Evolutionary conservation across 2,888 invertebrate species (phyloP).

Genomic region (Agrochola litura): DNA sequence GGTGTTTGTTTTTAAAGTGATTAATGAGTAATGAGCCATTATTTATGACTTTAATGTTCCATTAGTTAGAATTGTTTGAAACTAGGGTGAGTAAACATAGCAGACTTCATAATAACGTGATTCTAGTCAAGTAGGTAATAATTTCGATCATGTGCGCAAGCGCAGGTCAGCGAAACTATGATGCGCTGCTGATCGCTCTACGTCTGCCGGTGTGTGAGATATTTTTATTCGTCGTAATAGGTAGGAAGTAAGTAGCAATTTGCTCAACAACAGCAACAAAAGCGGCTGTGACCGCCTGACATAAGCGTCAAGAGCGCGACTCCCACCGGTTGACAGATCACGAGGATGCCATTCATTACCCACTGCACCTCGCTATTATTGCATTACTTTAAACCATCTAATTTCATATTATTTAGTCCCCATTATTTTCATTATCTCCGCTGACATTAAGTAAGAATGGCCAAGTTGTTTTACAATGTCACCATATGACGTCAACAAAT

Average conservation of each 20-base stretch:
- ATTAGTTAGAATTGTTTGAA: not conserved
- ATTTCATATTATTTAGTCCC: slow-evolving; percentile 88
- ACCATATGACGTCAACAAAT: slow-evolving; percentile 83
- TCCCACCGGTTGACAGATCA: slow-evolving; percentile 70
- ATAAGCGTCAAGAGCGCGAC: slow-evolving; percentile 42
- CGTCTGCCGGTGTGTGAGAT: slow-evolving; percentile 19
- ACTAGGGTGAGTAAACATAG: slow-evolving; percentile 29
- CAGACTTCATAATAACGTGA: slow-evolving; percentile 12
- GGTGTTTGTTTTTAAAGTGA: slow-evolving; percentile 36
- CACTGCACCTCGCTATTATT: slow-evolving; percentile 81
- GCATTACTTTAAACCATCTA: slow-evolving; percentile 88
- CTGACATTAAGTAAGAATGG: slow-evolving; percentile 85
- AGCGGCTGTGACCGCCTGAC: slow-evolving; percentile 60
- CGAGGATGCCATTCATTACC: slow-evolving; percentile 81
- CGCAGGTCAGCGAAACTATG: slow-evolving; percentile 4
- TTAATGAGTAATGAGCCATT: slow-evolving; percentile 35
- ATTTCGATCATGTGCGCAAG: slow-evolving; percentile 13
- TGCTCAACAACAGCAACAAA: slow-evolving; percentile 73
- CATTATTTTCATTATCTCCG: slow-evolving; percentile 89
- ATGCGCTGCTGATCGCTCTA: not conserved
- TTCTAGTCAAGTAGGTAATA: not conserved
- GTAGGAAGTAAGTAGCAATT: slow-evolving; percentile 61
- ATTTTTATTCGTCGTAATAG: slow-evolving; percentile 48
- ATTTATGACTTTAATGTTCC: not conserved
- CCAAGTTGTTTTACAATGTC: slow-evolving; percentile 87